Percentiles rank a stretch among this genome's conserved stretches.
phyloP scores from a whole-genome alignment of 2,797 vertebrate genomes.

The Arctocebus calabarensis region DNA sequence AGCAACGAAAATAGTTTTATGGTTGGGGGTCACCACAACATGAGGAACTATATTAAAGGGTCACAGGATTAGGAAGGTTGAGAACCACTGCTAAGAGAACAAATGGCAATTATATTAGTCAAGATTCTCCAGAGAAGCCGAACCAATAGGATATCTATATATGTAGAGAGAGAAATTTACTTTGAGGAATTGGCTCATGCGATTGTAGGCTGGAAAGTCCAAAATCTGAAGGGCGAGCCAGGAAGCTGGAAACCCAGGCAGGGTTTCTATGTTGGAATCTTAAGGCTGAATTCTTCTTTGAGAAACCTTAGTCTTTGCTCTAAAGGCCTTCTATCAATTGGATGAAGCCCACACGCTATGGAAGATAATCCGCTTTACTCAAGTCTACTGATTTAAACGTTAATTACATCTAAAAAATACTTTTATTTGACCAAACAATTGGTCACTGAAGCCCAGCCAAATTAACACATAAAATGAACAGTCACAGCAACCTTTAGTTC shows the following conservation, averaged over 20 bases:
- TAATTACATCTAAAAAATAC: conserved; percentile 48
- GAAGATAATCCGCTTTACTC: conserved; percentile 15
- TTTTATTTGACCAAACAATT: conserved; percentile 19
- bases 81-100: neutral
- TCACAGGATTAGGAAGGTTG: too few relatives aligned
- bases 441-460: neutral
- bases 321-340: neutral
- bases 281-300: neutral
- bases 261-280: neutral
- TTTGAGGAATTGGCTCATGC: neutral
- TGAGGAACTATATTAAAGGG: too few relatives aligned
- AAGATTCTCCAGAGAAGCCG: neutral
- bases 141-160: neutral
- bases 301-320: neutral
- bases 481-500: neutral
- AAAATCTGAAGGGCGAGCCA: neutral
- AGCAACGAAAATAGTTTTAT: too few relatives aligned
- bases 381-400: conserved; percentile 17
- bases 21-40: too few relatives aligned
- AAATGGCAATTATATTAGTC: neutral
- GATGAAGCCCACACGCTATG: neutral
- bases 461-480: neutral
- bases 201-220: neutral
- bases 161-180: neutral
- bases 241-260: neutral